phyloP scores from a whole-genome alignment of 2,113 vertebrate species.

The Scomber colias region DNA sequence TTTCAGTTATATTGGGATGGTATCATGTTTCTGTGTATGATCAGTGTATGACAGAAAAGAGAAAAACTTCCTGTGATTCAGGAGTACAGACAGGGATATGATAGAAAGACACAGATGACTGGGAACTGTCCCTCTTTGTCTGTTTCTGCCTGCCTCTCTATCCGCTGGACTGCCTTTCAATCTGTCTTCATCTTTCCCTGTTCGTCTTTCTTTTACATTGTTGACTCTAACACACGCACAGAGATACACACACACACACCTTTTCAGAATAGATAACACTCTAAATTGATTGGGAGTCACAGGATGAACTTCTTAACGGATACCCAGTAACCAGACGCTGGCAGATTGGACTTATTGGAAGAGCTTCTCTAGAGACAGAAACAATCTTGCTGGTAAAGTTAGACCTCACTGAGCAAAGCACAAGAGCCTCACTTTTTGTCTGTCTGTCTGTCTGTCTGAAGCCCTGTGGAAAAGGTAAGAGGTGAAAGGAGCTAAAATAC shows the following conservation, averaged over 20 bases:
- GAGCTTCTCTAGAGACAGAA: slow-evolving; percentile 7
- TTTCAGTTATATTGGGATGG: neutral
- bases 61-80: slow-evolving; percentile 1
- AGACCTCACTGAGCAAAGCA: slow-evolving; percentile 21
- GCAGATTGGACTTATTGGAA: slow-evolving; percentile 2
- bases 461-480: neutral
- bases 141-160: slow-evolving; percentile 12
- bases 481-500: neutral
- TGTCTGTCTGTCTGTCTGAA: neutral
- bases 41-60: neutral
- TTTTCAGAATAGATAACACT: neutral
- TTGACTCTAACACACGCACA: slow-evolving; percentile 4
- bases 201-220: slow-evolving; percentile 3
- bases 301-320: slow-evolving; percentile 10
- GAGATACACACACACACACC: slow-evolving; percentile 5
- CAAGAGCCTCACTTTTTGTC: neutral
- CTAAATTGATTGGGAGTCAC: slow-evolving; percentile 11
- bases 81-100: slow-evolving; percentile 10
- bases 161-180: slow-evolving; percentile 18
- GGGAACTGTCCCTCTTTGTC: slow-evolving; percentile 9
- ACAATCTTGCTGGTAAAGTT: neutral
- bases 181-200: slow-evolving; percentile 29
- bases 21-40: slow-evolving; percentile 13
- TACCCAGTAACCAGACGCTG: slow-evolving; percentile 4
- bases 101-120: slow-evolving; percentile 8